Evolutionary conservation across 1,140 invertebrate genomes (phyloP), one percentile per base, ranked within the genome.

Genomic region (Holotrichia oblita): DNA sequence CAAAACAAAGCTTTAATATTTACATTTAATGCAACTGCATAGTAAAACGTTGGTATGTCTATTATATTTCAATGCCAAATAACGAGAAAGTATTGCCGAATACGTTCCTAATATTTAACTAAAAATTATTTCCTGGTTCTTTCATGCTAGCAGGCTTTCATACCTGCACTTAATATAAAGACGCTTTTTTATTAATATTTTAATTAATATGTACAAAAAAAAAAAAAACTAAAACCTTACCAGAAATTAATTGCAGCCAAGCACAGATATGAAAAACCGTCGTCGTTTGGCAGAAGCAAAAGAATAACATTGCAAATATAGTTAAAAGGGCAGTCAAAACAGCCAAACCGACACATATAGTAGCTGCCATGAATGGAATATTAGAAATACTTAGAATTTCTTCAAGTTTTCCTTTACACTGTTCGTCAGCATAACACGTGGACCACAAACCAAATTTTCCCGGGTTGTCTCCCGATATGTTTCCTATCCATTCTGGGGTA

Each of bases 391-490:
- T 91, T 40, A 92, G 89, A 79, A 98, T 93, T 85, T 97, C 95
- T 81, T 97, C 93, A 81, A 99, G 88, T 82, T 90, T 55, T 96
- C 96, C 81, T 91, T 79, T 91, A 85, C 97, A 98, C 55, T 85
- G 88, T 77, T 91, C 91, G 78, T 91, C 91, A n/a, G 89, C 90
- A 85, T 92, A 87, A 87, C 96, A 98, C 76, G 92, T 92, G 80
- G 94, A 93, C 94, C 96, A 98, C n/a, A 98, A 88, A 3, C 97
- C 97, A 85, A 98, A 95, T 87, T 95, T 95, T 14, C 96, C 97
- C 0, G 95, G 94, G 84, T 94, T 94, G 78, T 95, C 93, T 64
- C 94, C 94, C 72, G 95, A 92, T 76, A 93, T 91, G 91, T 93
- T 93, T 0, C 90, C 97, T 84, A 92, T 94, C 95, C 98, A 99